Percentiles rank a stretch among this genome's conserved stretches.
phyloP scores from a whole-genome alignment of 1,140 invertebrate species.

The Dufourea novaeangliae region DNA sequence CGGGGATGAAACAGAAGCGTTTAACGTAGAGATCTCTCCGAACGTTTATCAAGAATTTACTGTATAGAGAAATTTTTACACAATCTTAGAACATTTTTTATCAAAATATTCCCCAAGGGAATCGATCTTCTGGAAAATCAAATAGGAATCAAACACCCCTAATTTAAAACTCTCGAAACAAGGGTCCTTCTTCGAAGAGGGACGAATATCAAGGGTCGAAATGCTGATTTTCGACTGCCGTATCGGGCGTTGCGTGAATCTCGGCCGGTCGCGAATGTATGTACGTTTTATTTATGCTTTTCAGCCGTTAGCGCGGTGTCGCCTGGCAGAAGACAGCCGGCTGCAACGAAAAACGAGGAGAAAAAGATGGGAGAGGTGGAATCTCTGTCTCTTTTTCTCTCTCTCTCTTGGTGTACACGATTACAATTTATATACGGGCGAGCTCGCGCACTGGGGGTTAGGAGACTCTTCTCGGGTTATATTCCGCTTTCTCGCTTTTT shows the following conservation, averaged over 20 bases:
- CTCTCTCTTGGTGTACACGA: conserved; percentile 3
- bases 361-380: not conserved
- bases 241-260: conserved; percentile 42
- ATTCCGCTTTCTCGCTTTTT: conserved; percentile 49
- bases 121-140: no score
- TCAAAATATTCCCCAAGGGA: no score
- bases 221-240: conserved; percentile 32
- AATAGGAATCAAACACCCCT: no score
- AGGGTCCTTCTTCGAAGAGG: not conserved
- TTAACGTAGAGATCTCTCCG: no score
- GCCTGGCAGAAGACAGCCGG: conserved; percentile 4
- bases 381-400: not conserved
- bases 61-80: no score
- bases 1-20: no score
- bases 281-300: conserved; percentile 58
- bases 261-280: conserved; percentile 42
- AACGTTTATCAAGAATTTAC: no score
- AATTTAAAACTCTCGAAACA: not conserved
- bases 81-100: no score
- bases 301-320: conserved; percentile 8
- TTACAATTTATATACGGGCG: conserved; percentile 61
- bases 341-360: not conserved
- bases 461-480: conserved; percentile 31
- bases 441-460: not conserved
- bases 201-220: conserved; percentile 19